Base-by-base conservation (phyloP, 1,140 invertebrate genomes). In the Vollenhovia emeryi region DNA sequence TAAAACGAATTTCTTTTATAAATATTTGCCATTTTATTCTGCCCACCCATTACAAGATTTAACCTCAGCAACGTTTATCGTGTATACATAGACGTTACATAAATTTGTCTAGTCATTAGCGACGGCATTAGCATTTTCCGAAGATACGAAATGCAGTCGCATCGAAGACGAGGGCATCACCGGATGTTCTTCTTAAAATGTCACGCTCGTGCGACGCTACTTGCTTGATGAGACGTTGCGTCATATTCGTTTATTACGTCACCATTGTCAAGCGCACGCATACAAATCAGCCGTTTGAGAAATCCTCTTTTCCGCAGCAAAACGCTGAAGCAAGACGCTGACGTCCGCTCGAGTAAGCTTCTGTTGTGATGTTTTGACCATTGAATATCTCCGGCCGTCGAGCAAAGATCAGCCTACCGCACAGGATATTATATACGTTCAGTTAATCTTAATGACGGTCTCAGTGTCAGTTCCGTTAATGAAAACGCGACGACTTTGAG, bases 231-330 rank as follows among this genome's bases (percentile, higher is more conserved):
- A n/a, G n/a, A 55, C 33, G 2, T 82, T 73, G 13, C 66, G 11
- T 82, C 66, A 57, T 64, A 45, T 15, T 24, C 24, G 36, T 52
- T 73, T 69, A 82, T 82, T 82, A 73, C 50, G 50, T n/a, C 64
- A 69, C 15, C 21, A 69, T 45, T 80, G 64, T 71, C 36, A 57
- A 50, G 15, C 27, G 66, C 24, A 82, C 21, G 52, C 40, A 82
- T 82, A 71, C 50, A 45, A 57, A 82, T 73, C 24, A 43, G 13
- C 15, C 3, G 11, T 71, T 82, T 82, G 59, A 82, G 78, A 45
- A 82, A 82, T 73, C 45, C 45, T 30, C 13, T 21, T 75, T 60
- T 30, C 36, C 73, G 33, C 27, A 33, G 27, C 13, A 33, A 64
- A 45, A 64, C 11, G 74, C n/a, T 43, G 24, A 74, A 57, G 52